phyloP scores from a whole-genome alignment of 2,113 vertebrate species.

The Cryptomyrus ogoouensis region DNA sequence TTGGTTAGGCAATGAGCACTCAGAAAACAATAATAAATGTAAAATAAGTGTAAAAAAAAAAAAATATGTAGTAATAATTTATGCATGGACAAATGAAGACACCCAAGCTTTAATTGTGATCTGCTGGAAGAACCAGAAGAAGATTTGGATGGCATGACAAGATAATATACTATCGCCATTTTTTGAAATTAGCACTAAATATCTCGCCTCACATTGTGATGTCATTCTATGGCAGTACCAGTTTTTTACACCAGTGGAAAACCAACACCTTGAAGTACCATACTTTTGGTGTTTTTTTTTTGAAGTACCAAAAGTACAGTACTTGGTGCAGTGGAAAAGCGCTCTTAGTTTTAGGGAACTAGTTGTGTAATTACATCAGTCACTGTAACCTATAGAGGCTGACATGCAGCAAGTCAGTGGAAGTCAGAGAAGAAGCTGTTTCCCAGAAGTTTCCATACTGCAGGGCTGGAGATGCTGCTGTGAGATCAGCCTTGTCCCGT shows the following conservation, averaged over 20 bases:
- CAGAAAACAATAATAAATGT: neutral
- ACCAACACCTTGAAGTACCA: neutral
- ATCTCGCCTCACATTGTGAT: neutral
- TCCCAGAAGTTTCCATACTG: neutral
- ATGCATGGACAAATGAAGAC: neutral
- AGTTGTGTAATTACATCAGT: neutral
- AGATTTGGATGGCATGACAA: neutral
- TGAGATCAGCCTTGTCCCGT: neutral
- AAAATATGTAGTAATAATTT: neutral
- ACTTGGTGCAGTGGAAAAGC: neutral
- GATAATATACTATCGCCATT: neutral
- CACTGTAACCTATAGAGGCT: neutral
- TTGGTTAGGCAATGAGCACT: neutral
- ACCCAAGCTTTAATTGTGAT: neutral
- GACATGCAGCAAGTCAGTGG: neutral
- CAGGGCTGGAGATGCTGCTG: neutral
- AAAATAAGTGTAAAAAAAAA: neutral
- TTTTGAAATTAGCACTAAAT: neutral
- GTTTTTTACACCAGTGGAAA: neutral
- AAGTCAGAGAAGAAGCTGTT: neutral
- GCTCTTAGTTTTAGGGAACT: neutral
- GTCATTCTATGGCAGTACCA: neutral
- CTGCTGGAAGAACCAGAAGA: neutral
- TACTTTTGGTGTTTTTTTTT: neutral
- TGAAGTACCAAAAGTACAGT: neutral